Conservation (phyloP, 2,797 vertebrate species). For the Sandelia bainsii region DNA sequence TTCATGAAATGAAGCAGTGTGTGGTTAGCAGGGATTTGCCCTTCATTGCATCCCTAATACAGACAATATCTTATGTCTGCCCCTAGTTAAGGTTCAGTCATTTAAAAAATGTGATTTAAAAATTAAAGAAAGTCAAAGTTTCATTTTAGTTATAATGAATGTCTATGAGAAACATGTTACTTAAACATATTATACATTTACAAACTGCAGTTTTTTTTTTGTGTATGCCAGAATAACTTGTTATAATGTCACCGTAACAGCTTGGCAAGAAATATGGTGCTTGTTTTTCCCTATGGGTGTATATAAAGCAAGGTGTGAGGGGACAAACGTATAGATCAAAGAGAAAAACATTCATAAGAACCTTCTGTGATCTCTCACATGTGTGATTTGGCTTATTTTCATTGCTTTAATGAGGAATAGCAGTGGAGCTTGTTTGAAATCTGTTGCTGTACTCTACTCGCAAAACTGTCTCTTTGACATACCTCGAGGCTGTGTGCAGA, state of each 20-base stretch:
- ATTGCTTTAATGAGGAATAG: conserved; percentile 71
- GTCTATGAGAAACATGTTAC: background rate
- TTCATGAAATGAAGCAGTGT: background rate
- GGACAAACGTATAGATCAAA: conserved; percentile 63
- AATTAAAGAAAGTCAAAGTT: background rate
- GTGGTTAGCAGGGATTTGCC: background rate
- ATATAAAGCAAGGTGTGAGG: conserved; percentile 42
- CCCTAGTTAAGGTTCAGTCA: background rate
- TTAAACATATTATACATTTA: background rate
- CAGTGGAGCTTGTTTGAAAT: conserved; percentile 61
- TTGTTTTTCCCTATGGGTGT: conserved; percentile 22
- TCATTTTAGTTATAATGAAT: background rate
- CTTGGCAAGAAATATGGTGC: conserved; percentile 2
- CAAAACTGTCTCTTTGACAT: conserved; percentile 41
- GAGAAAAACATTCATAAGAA: conserved; percentile 47
- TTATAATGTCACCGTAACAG: background rate
- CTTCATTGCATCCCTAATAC: background rate
- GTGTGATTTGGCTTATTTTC: conserved; percentile 65
- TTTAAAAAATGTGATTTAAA: background rate
- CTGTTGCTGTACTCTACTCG: conserved; percentile 54
- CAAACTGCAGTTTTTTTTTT: conserved; percentile 7
- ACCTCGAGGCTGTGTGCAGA: conserved; percentile 42
- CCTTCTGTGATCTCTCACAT: conserved; percentile 66
- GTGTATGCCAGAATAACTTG: background rate
- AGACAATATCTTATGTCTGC: background rate